Percentiles rank a stretch among this genome's conserved stretches.
These are phyloP conservation scores for Chymomyza fuscimana DNA, from an alignment of 2,888 invertebrate genomes.

Conservation along the genomic window DNA sequence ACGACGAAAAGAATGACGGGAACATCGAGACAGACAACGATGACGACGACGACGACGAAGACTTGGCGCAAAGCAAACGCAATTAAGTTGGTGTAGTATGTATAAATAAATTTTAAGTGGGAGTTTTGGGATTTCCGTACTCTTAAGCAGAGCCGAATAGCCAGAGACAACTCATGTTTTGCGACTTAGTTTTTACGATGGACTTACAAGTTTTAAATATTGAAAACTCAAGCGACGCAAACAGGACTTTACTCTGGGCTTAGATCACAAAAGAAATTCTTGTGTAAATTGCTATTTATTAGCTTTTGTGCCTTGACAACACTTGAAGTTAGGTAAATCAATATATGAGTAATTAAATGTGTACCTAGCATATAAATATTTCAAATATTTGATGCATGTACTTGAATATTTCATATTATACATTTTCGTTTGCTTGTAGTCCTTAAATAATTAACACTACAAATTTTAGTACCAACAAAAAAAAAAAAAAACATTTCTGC, in stretches of 20 bases:
- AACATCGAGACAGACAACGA: not conserved
- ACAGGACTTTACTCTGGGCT: not conserved
- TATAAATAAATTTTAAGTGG: slow-evolving; percentile 50
- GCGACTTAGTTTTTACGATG: slow-evolving; percentile 28
- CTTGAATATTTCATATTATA: not conserved
- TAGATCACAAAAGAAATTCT: not conserved
- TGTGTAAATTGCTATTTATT: not conserved
- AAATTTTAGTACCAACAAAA: slow-evolving; percentile 16
- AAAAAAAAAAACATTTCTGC: slow-evolving; percentile 7
- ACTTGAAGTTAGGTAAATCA: not conserved
- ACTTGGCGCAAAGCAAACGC: slow-evolving; percentile 25
- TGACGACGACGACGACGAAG: not conserved
- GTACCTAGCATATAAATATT: slow-evolving; percentile 10
- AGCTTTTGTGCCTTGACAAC: not conserved
- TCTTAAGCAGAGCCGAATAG: not conserved
- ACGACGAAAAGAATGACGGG: not conserved
- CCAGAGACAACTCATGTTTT: slow-evolving; percentile 16
- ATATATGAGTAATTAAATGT: not conserved
- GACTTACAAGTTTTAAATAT: slow-evolving; percentile 1
- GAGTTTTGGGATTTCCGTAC: slow-evolving; percentile 31
- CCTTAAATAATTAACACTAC: slow-evolving; percentile 26
- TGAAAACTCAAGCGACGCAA: slow-evolving; percentile 16
- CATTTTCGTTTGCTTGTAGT: slow-evolving; percentile 12
- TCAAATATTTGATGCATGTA: slow-evolving; percentile 29
- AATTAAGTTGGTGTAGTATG: slow-evolving; percentile 50